phyloP scores from a whole-genome alignment of 1,140 invertebrate genomes.

The Danaus plexippus region DNA sequence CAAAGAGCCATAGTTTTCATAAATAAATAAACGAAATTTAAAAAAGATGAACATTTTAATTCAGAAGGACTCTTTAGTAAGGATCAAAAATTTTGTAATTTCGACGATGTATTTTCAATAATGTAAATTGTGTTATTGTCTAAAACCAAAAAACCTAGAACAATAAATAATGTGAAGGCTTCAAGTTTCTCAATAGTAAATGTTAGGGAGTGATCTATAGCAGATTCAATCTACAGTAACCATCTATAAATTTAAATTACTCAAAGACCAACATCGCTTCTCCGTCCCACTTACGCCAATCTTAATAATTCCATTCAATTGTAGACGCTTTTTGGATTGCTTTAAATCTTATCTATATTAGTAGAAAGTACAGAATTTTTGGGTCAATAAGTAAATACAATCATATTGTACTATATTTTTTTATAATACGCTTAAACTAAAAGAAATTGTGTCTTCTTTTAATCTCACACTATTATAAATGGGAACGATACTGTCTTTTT shows the following conservation, averaged over 20 bases:
- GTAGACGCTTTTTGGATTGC: conserved; percentile 37
- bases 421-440: conserved; percentile 10
- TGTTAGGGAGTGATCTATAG: too few relatives aligned
- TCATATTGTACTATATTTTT: conserved; percentile 17
- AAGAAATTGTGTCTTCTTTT: conserved; percentile 8
- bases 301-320: conserved; percentile 41
- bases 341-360: conserved; percentile 46
- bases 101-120: too few relatives aligned
- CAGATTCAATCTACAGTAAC: conserved; percentile 15
- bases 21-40: too few relatives aligned
- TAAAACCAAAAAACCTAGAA: conserved; percentile 4
- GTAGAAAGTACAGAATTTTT: conserved; percentile 27
- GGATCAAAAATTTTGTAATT: too few relatives aligned
- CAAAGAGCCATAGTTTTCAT: too few relatives aligned
- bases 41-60: too few relatives aligned
- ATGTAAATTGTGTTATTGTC: too few relatives aligned
- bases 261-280: conserved; percentile 15
- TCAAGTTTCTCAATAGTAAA: too few relatives aligned
- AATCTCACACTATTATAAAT: conserved; percentile 7
- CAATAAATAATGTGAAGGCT: conserved; percentile 10
- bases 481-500: too few relatives aligned
- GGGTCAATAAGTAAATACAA: conserved; percentile 21
- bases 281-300: conserved; percentile 47
- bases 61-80: too few relatives aligned
- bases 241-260: conserved; percentile 29